Evolutionary conservation across 2,113 vertebrate genomes (phyloP), one percentile per base, ranked within the genome.

Genomic region (Podilymbus podiceps): DNA sequence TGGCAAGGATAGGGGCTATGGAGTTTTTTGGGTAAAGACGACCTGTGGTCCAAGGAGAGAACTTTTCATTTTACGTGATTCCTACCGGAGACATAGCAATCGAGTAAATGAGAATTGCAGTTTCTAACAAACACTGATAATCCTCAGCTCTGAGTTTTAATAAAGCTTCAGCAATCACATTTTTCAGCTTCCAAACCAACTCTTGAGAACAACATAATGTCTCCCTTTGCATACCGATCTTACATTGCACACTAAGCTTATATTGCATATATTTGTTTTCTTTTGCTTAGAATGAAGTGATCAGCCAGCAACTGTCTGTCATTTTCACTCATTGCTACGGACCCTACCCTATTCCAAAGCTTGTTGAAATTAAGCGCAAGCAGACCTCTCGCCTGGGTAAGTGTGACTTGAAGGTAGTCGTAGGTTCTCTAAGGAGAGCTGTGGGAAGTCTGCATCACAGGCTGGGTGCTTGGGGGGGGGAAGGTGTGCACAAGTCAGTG

Each of bases 291-390:
- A 99, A 99, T 1, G 99, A 99, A 97, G 99, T 99, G 90, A 99
- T 99, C 98, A 99, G 99, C 97, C 99, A 99, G 98, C 99, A 99
- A 96, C 97, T 99, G 73, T 98, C 99, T 16, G 98, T 98, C 74
- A 99, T 99, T 97, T 99, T 99, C 97, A 99, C 99, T 24, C 99
- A 99, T 97, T 99, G 99, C 97, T 99, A 99, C 1, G 99, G 99
- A 49, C 99, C 99, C 4, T 99, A 99, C 93, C 99, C 99, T 62
- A 99, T 99, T 93, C 99, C 99, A 93, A 99, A 99, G 97, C 99
- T 99, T 10, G 97, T 98, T 3, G 99, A 99, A 98, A 99, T 99
- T 92, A 99, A 99, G 94, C 98, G 98, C 97, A 99, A 99, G 83
- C 99, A 99, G 97, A 98, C 98, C 18, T 99, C 99, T 4, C 99